phyloP scores from a whole-genome alignment of 2,797 vertebrate species.

The Epinephelus coioides region DNA sequence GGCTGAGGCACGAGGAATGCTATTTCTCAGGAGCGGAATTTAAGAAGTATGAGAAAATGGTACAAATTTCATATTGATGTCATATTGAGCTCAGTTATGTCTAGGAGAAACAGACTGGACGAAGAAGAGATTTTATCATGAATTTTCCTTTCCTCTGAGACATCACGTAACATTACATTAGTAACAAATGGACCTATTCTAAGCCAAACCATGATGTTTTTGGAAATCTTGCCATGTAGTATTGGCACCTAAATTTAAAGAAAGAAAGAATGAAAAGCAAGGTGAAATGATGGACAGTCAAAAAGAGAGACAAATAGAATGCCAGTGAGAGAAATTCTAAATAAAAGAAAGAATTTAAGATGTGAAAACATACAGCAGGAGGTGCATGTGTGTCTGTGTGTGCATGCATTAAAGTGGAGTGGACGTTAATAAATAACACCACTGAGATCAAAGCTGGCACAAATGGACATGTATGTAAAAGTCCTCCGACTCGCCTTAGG shows the following conservation, averaged over 20 bases:
- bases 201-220: no score
- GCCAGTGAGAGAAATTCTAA: not conserved
- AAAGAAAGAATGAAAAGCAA: not conserved
- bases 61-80: no score
- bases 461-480: conserved; percentile 44
- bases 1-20: no score
- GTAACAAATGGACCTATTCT: no score
- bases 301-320: not conserved
- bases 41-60: no score
- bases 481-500: conserved; percentile 44
- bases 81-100: no score
- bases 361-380: not conserved
- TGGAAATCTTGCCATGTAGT: no score
- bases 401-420: not conserved
- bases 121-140: no score
- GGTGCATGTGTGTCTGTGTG: conserved; percentile 8
- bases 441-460: conserved; percentile 54
- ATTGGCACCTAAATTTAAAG: not conserved
- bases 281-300: conserved; percentile 1
- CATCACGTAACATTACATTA: no score
- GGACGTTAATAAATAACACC: conserved; percentile 50
- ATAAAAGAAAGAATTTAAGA: conserved; percentile 10
- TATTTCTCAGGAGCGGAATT: no score
- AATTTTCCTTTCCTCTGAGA: no score
- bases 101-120: no score